These are phyloP conservation scores for Lasiommata megera DNA, from an alignment of 2,888 invertebrate species.

Conservation along the genomic window DNA sequence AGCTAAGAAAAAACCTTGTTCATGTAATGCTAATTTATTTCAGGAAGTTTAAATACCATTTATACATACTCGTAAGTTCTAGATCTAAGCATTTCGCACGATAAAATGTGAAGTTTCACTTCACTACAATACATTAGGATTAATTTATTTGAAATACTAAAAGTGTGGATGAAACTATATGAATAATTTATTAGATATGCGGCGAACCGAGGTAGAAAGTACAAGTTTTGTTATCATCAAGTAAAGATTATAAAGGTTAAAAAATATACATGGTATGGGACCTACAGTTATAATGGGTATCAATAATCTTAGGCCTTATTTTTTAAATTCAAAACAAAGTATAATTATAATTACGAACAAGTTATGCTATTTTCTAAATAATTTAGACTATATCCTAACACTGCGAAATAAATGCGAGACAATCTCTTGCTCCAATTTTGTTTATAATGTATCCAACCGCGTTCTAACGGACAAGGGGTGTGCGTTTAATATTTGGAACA, in stretches of 20 bases:
- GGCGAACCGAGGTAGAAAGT: constrained; percentile 53
- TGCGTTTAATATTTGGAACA: constrained; percentile 26
- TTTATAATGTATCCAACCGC: constrained; percentile 41
- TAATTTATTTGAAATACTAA: constrained; percentile 25
- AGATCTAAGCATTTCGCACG: constrained; percentile 46
- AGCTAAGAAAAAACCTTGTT: constrained; percentile 29
- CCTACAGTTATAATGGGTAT: constrained; percentile 11
- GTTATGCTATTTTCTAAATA: constrained; percentile 36
- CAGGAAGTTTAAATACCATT: constrained; percentile 62
- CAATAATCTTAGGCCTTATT: constrained; percentile 50
- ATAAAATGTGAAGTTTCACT: constrained; percentile 68
- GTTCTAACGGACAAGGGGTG: constrained; percentile 38
- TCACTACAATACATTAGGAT: constrained; percentile 47
- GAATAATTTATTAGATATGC: constrained; percentile 48
- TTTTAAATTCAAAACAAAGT: constrained; percentile 34
- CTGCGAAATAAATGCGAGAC: constrained; percentile 73
- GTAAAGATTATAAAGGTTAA: constrained; percentile 15
- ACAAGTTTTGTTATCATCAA: constrained; percentile 21
- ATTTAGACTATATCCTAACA: constrained; percentile 54
- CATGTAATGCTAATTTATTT: constrained; percentile 74
- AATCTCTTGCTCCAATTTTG: constrained; percentile 51
- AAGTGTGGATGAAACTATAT: constrained; percentile 12
- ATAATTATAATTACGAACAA: constrained; percentile 33
- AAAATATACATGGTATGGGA: constrained; percentile 3
- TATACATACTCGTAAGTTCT: constrained; percentile 63